phyloP scores from a whole-genome alignment of 2,797 vertebrate species.

The Limosa lapponica region DNA sequence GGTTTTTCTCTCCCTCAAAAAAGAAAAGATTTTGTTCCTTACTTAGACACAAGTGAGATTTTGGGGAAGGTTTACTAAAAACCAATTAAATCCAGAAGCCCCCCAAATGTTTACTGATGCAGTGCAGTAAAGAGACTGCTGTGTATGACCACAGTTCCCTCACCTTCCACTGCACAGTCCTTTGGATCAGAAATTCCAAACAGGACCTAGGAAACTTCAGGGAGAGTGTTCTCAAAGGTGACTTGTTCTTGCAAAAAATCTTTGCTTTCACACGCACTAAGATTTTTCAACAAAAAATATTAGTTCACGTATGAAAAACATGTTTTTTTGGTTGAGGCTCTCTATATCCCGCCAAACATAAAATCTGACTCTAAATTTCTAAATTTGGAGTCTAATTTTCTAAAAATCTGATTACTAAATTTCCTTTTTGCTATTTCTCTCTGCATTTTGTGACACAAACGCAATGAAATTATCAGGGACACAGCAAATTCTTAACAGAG shows the following conservation, averaged over 20 bases:
- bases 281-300: background rate
- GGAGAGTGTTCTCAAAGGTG: background rate
- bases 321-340: background rate
- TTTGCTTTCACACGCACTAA: background rate
- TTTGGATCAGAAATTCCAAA: background rate
- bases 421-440: background rate
- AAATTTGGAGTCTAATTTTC: too few relatives aligned
- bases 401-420: background rate
- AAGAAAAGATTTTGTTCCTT: background rate
- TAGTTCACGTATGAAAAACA: background rate
- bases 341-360: background rate
- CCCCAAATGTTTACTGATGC: background rate
- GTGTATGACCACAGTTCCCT: background rate
- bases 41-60: background rate
- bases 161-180: background rate
- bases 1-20: background rate
- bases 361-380: background rate
- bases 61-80: background rate
- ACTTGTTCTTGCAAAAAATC: background rate
- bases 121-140: background rate
- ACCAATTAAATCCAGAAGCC: background rate
- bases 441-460: background rate
- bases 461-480: background rate
- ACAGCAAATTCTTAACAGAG: background rate
- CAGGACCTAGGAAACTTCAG: background rate